Evolutionary conservation across 2,888 invertebrate species (phyloP).

Genomic region (Glaucopsyche alexis): DNA sequence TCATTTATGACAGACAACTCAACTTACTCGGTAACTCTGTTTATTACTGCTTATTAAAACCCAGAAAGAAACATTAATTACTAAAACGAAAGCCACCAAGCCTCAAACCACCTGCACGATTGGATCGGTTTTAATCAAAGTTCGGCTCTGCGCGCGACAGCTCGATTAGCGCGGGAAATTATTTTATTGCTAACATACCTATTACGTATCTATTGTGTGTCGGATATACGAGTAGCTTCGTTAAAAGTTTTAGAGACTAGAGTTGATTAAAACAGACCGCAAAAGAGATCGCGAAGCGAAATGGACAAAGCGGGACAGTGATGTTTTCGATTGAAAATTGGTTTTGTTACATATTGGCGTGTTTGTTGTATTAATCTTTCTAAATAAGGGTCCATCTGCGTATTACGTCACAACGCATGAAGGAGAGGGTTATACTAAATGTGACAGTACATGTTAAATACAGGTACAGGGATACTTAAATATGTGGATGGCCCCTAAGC

Average conservation of each 20-base stretch:
- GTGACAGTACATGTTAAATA: too few species aligned
- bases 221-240: background rate
- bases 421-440: too few species aligned
- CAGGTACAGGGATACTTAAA: too few species aligned
- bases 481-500: too few species aligned
- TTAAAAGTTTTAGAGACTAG: background rate
- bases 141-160: constrained; percentile 43
- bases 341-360: too few species aligned
- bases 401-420: too few species aligned
- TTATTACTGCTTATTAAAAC: background rate
- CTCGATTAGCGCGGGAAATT: constrained; percentile 41
- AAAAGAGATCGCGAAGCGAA: background rate
- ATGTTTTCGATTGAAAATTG: too few species aligned
- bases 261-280: constrained; percentile 7
- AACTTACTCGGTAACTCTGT: background rate
- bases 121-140: constrained; percentile 48
- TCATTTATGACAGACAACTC: too few species aligned
- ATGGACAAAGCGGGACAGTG: background rate
- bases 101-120: constrained; percentile 39
- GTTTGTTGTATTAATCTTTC: too few species aligned
- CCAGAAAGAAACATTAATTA: constrained; percentile 11
- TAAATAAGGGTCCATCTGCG: too few species aligned
- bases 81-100: background rate
- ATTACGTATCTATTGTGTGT: constrained; percentile 20
- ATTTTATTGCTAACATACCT: constrained; percentile 32